These are phyloP conservation scores for Danio albolineatus DNA, from an alignment of 2,797 vertebrate species.

Conservation along the genomic window DNA sequence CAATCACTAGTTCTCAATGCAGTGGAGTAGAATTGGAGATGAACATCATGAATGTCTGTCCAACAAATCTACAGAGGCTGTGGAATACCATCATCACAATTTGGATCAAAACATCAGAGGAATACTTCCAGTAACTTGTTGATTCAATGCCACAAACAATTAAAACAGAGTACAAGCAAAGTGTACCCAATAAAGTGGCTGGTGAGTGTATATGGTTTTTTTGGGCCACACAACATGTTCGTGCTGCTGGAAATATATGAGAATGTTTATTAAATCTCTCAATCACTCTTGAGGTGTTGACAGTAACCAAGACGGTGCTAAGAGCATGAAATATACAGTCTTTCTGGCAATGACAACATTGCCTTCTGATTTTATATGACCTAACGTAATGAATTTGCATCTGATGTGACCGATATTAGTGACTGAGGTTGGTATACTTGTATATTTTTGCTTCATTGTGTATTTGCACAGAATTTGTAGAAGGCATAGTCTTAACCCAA, in stretches of 20 bases:
- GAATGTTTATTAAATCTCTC: conserved; percentile 41
- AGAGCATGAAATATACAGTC: conserved; percentile 25
- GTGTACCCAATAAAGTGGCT: no score
- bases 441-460: neutral
- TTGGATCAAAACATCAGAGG: no score
- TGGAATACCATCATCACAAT: no score
- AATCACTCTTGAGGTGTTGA: conserved; percentile 33
- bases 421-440: neutral
- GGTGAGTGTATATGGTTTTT: no score
- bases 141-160: no score
- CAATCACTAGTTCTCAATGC: no score
- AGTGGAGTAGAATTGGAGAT: no score
- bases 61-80: no score
- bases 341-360: conserved; percentile 15
- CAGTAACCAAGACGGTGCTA: conserved; percentile 28
- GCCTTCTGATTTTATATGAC: conserved; percentile 5
- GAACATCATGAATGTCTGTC: no score
- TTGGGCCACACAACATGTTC: conserved; percentile 1
- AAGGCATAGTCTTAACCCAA: neutral
- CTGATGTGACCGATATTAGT: neutral
- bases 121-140: no score
- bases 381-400: neutral
- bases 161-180: neutral
- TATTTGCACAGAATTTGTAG: neutral
- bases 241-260: conserved; percentile 1